Evolutionary conservation across 2,113 vertebrate species (phyloP), one percentile per base, ranked within the genome.

Genomic region (Phaethornis superciliosus): DNA sequence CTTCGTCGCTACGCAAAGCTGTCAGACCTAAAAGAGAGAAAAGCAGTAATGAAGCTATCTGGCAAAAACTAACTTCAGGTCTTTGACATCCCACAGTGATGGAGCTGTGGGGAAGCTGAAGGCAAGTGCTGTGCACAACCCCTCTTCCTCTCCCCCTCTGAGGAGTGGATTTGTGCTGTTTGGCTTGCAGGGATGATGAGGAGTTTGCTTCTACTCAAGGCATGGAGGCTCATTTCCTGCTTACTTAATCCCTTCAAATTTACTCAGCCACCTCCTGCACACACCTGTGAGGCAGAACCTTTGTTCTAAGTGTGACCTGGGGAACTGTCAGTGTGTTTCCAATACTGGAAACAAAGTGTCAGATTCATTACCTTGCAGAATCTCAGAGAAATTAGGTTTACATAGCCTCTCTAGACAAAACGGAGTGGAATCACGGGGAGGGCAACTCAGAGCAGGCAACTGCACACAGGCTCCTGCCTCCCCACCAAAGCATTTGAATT

Each of bases 1-100:
- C 99, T 97, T 99, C 99, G 95, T 99, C 99, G 70, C 99, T 99
- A 70, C 99, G 98, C 90, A 99, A 96, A 81, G 99, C 99, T 33
- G 99, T 99, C 69, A 99, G 97, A 92, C 99, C 99, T 99, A 92
- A 92, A 94, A 84, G 46, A 94, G 63, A 92, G 32, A 94, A 94
- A 78, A 85, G 59, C 17, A 92, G 60, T 52, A 72, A 90, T 70
- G 26, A 81, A 19, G 42, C 59, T 93, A 75, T 19, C 65, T 82
- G 55, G 55, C 42, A 84, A 86, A 86, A 89, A 68, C 14, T 35
- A 85, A 72, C n/a, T 27, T 19, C n/a, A 78, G 12, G 24, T 65
- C 74, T 74, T 89, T 93, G 79, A 58, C 69, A 93, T 26, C 75
- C 17, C 55, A 72, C 58, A 80, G 79, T 2, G 24, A 92, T 24